Evolutionary conservation across 1,140 invertebrate genomes (phyloP), one percentile per base, ranked within the genome.

Genomic region (Drosophila paulistorum): DNA sequence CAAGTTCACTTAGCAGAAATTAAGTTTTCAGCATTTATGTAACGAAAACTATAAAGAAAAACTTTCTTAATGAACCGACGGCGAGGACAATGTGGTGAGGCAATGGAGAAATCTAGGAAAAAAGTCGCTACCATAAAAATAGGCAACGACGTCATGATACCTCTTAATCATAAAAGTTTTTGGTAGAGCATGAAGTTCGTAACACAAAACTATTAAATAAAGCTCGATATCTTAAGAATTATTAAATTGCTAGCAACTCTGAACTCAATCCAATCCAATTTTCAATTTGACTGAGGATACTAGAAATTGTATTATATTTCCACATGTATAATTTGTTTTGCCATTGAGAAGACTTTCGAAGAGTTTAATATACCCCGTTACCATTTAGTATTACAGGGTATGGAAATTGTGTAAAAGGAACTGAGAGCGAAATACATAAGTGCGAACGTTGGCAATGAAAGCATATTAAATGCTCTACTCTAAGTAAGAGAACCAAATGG

Each of bases 21-120:
- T 87, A 86, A 86, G 83, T 89, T 86, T 86, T 86, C 83, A 87
- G 76, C 83, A 79, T 86, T 86, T 86, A 86, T 87, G 83, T 76
- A 83, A 87, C 83, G 65, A 87, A 87, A 87, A 89, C 84, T 87
- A 81, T 83, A 83, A 79, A 83, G 84, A 79, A 86, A 86, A 86
- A 86, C 79, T 86, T 86, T 87, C 79, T 83, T 86, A 89, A 86
- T 86, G 83, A 86, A 86, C 33, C 57, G 57, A 39, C 57, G 17
- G 74, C 83, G 84, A 83, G 67, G 83, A 86, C 83, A 86, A 89
- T 86, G 83, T 87, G 84, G 79, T 80, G 79, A 67, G 26, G 84
- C 69, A 80, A 71, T 83, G 75, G 51, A 72, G 55, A 76, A 82
- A 82, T 79, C 67, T 74, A 61, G 57, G 42, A 54, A 70, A 74